A percentile compares a stretch with the other conserved stretches of the same genome.
Evolutionary conservation across 2,888 invertebrate species (phyloP).

Genomic region (Melieria omissa): DNA sequence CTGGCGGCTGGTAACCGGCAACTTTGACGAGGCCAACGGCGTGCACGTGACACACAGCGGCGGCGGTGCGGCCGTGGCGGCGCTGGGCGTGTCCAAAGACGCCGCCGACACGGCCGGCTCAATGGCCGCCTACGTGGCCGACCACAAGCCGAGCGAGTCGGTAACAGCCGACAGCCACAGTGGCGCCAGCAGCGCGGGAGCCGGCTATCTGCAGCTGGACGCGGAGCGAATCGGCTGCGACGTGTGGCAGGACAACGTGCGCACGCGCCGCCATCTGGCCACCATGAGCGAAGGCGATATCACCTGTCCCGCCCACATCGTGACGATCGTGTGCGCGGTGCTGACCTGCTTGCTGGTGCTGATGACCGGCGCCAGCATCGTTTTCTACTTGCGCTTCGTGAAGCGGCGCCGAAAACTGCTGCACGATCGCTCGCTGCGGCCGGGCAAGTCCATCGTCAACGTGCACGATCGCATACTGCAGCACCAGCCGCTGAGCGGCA

Average conservation of each 20-base stretch:
- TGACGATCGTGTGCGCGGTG: constrained; percentile 67
- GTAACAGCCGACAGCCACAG: constrained; percentile 43
- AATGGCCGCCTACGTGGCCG: constrained; percentile 58
- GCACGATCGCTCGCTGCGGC: constrained; percentile 60
- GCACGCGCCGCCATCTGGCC: constrained; percentile 58
- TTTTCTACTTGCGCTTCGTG: constrained; percentile 64
- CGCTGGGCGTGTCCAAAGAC: constrained; percentile 51
- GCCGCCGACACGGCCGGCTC: constrained; percentile 47
- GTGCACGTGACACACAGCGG: constrained; percentile 38
- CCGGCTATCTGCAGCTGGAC: constrained; percentile 60
- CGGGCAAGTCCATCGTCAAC: constrained; percentile 65
- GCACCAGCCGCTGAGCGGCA: constrained; percentile 59
- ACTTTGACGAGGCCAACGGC: constrained; percentile 55
- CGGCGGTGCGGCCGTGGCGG: constrained; percentile 57
- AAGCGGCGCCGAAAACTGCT: constrained; percentile 64
- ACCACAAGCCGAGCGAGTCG: constrained; percentile 40
- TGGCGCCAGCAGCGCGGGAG: constrained; percentile 46
- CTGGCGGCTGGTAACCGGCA: constrained; percentile 75
- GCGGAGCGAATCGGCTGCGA: constrained; percentile 65
- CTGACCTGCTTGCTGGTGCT: constrained; percentile 63
- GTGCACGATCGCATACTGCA: constrained; percentile 67
- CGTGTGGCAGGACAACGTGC: constrained; percentile 60
- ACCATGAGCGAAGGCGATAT: constrained; percentile 66
- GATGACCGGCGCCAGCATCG: constrained; percentile 64
- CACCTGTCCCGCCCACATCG: constrained; percentile 66